phyloP scores from a whole-genome alignment of 2,797 vertebrate genomes.

The Trachurus trachurus region DNA sequence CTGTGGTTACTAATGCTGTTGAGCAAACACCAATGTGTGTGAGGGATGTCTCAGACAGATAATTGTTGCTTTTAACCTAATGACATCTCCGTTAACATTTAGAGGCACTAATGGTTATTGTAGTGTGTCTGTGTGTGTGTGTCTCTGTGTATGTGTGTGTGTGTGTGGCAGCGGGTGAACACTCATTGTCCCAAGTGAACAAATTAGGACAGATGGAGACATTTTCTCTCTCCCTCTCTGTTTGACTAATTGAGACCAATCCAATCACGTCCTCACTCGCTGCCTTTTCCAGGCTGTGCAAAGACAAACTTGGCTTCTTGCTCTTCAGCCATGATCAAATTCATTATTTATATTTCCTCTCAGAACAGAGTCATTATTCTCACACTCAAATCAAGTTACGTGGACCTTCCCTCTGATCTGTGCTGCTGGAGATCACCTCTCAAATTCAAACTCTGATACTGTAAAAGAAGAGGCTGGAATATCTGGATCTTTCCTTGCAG shows the following conservation, averaged over 20 bases:
- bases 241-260: conserved; percentile 50
- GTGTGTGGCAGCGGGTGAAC: background rate
- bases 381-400: conserved; percentile 10
- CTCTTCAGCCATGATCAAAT: conserved; percentile 22
- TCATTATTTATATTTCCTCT: conserved; percentile 46
- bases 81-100: conserved; percentile 36
- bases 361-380: conserved; percentile 18
- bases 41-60: background rate
- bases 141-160: background rate
- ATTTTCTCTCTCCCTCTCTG: conserved; percentile 37
- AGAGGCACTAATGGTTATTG: conserved; percentile 22
- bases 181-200: conserved; percentile 44
- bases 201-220: conserved; percentile 54
- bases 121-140: conserved; percentile 1
- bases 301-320: conserved; percentile 23
- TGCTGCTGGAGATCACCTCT: background rate
- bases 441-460: background rate
- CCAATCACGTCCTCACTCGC: background rate
- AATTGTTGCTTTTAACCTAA: conserved; percentile 26
- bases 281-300: conserved; percentile 9
- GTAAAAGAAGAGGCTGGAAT: background rate
- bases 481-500: background rate
- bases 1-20: conserved; percentile 32
- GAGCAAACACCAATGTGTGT: conserved; percentile 11
- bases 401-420: conserved; percentile 44